Conservation (phyloP, 2,888 invertebrate species). For the Lydus trimaculatus region DNA sequence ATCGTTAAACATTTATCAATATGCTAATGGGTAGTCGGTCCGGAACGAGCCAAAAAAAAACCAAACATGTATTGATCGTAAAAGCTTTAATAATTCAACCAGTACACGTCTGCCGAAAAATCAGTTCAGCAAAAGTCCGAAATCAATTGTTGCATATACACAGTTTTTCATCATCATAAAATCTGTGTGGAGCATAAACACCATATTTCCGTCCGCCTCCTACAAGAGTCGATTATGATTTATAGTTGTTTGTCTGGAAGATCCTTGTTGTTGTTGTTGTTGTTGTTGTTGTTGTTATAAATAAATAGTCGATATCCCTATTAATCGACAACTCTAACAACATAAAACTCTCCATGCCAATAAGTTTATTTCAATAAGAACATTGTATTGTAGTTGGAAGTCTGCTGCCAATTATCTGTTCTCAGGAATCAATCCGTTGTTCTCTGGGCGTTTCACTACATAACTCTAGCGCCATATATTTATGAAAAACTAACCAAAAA, state of each 20-base stretch:
- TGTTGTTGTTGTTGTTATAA: not conserved
- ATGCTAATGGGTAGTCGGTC: not conserved
- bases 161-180: too few relatives aligned
- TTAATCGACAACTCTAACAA: not conserved
- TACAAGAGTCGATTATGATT: not conserved
- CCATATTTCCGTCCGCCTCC: not conserved
- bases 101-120: not conserved
- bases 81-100: not conserved
- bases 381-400: not conserved
- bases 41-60: not conserved
- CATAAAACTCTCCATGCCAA: not conserved
- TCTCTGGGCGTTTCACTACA: not conserved
- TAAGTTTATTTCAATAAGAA: not conserved
- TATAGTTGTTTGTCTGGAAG: not conserved
- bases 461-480: not conserved
- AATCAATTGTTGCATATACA: not conserved
- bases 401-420: slow-evolving; percentile 26
- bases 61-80: not conserved
- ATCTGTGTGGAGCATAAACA: not conserved
- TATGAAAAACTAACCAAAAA: not conserved
- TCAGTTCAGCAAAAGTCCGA: not conserved
- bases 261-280: not conserved
- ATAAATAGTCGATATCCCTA: not conserved
- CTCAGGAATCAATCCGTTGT: slow-evolving; percentile 26
- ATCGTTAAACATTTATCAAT: slow-evolving; percentile 5